Conservation (phyloP, 2,113 vertebrate species). For the Galbula dea region DNA sequence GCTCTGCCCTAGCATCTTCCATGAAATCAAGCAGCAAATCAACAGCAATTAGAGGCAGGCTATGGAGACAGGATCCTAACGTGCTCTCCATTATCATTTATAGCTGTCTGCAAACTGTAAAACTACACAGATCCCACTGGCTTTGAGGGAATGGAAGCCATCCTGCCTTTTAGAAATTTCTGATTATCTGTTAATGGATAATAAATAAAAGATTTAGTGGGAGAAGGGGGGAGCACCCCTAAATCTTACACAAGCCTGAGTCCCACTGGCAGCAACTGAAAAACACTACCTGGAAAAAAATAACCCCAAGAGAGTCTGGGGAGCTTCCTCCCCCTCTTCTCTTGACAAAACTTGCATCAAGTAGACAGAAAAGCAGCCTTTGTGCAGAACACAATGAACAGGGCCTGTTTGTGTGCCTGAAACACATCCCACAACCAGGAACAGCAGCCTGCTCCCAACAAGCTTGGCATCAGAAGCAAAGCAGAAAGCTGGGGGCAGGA, state of each 20-base stretch:
- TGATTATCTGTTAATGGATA: not conserved
- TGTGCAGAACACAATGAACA: not conserved
- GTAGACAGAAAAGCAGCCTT: not conserved
- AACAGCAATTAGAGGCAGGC: constrained; percentile 21
- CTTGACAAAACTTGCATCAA: not conserved
- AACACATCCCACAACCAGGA: not conserved
- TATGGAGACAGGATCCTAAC: not conserved
- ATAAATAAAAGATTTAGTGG: not conserved
- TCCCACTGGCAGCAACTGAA: not conserved
- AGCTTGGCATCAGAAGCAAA: not conserved
- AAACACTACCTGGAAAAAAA: not conserved
- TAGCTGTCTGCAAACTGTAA: constrained; percentile 13
- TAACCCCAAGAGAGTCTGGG: not conserved
- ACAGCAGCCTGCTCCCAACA: not conserved
- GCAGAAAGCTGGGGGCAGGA: not conserved
- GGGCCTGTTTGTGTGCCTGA: not conserved
- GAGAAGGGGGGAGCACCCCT: not conserved
- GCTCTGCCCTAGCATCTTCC: not conserved
- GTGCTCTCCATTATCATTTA: constrained; percentile 20
- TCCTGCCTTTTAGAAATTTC: not conserved
- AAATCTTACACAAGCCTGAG: not conserved
- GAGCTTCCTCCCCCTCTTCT: not conserved
- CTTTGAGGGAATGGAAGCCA: not conserved
- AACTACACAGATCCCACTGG: not conserved
- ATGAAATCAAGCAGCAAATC: constrained; percentile 34